Evolutionary conservation across 1,140 invertebrate species (phyloP).

Genomic region (Argopecten irradians): DNA sequence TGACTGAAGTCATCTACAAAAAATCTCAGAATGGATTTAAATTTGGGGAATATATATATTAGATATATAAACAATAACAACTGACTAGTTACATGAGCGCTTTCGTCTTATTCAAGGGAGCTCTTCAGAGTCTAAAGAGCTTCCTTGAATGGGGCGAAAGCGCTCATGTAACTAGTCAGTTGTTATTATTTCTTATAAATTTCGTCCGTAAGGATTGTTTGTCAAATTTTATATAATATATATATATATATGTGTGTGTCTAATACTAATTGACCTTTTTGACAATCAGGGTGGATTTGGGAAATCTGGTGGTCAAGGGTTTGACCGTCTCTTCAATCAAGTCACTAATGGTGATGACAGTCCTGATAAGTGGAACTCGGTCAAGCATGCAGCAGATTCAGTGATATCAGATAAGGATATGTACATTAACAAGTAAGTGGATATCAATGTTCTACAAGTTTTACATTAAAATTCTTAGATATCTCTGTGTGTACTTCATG

Average conservation of each 20-base stretch:
- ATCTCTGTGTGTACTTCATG: not conserved
- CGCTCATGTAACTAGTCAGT: no score
- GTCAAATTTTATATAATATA: not conserved
- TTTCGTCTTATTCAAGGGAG: no score
- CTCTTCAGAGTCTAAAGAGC: no score
- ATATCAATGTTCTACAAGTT: not conserved
- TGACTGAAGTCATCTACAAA: no score
- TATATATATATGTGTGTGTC: not conserved
- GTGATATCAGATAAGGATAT: slow-evolving; percentile 69
- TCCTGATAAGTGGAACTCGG: slow-evolving; percentile 58
- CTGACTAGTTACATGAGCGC: no score
- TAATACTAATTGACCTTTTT: slow-evolving; percentile 33
- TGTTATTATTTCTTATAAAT: no score
- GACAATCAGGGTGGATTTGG: slow-evolving; percentile 30
- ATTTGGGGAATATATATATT: not conserved
- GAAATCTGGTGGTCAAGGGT: not conserved
- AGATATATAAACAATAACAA: no score
- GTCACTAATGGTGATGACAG: slow-evolving; percentile 51
- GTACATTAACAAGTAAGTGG: slow-evolving; percentile 66
- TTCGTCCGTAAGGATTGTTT: not conserved
- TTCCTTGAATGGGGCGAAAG: no score
- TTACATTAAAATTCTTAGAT: not conserved
- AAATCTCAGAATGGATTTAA: not conserved
- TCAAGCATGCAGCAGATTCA: slow-evolving; percentile 66
- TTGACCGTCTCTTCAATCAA: slow-evolving; percentile 49